Evolutionary conservation across 2,888 invertebrate genomes (phyloP), one percentile per base, ranked within the genome.

Genomic region (Dorcus parallelipipedus): DNA sequence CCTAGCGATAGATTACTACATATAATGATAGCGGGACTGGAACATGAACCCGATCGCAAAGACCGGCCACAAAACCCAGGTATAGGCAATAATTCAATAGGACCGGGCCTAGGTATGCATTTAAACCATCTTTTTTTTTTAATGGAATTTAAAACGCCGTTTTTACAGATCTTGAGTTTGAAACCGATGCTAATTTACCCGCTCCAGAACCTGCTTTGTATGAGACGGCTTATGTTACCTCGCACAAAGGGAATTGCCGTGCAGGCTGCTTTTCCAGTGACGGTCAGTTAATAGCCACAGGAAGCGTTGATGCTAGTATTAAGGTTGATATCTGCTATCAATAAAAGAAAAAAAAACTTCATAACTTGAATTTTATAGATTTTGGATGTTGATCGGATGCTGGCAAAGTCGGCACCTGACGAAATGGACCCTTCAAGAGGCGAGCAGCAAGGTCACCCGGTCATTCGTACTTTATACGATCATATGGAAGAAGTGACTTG

Each of bases 211-310:
- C 97, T 1, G 95, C 96, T 0, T 86, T 95, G 8, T 99, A 99
- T 75, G 98, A 99, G 80, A 99, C 99, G 0, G 97, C 97, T 0
- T 99, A 98, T 74, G 96, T 99, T 39, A 99, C 99, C 2, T 95
- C 97, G 3, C 98, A 99, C 79, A 98, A 98, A 80, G 95, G 93
- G 69, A 90, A 93, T 56, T 99, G 98, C 65, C 83, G 98, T 54
- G 92, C 97, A 0, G 98, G 97, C 5, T 95, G 96, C 3, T 99
- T 99, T 77, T 97, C 96, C 63, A 83, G 86, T 7, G 97, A 97
- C 79, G 98, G 98, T 0, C 94, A 96, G 66, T 80, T 99, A 0
- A 94, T 98, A 9, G 99, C 99, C 0, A 99, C 98, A 0, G 99
- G 98, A 9, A 97, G 97, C 66, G 95, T 95, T 1, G 99, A 99